Evolutionary conservation across 2,113 vertebrate species (phyloP), one percentile per base, ranked within the genome.

Genomic region (Corythaixoides concolor): DNA sequence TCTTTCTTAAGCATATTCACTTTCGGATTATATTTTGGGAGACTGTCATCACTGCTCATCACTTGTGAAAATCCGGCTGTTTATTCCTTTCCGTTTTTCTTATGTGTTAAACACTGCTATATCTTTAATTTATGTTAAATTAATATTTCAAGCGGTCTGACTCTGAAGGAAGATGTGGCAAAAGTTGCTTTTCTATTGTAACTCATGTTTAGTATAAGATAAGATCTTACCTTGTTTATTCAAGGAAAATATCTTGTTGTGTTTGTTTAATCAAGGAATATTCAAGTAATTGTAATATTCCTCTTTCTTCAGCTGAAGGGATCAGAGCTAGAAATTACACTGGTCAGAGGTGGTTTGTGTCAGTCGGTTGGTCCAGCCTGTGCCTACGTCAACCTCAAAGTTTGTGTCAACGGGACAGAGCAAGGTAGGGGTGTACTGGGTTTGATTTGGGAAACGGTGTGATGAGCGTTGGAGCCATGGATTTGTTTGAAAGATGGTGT

Each of bases 311-410:
- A 99, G 99, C 96, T 99, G 96, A 99, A 99, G 97, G 99, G 98
- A 15, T 99, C 98, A 17, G 99, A 99, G 88, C 97, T 99, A 97
- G 98, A 99, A 93, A 98, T 99, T 47, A 99, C 98, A 9, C 98
- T 99, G 20, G 98, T 98, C 78, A 98, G 97, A 97, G 99, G 98
- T 7, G 95, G 97, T 0, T 84, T 98, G 32, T 88, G 35, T 17
- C 96, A 97, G n/a, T 43, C 96, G 19, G 96, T 87, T 53, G 98
- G 98, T 75, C 99, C 99, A 66, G 98, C 98, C 75, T 99, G 99
- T 80, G 97, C 98, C 47, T 99, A 99, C 4, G 98, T 99, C 96
- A 99, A 99, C 97, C 95, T 99, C 94, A 98, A 96, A 87, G 97
- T 99, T 43, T 98, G 95, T 63, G 94, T 98, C 69, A 98, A 98